Base-by-base conservation (phyloP, 2,888 invertebrate species). In the Pseudoips prasinana region DNA sequence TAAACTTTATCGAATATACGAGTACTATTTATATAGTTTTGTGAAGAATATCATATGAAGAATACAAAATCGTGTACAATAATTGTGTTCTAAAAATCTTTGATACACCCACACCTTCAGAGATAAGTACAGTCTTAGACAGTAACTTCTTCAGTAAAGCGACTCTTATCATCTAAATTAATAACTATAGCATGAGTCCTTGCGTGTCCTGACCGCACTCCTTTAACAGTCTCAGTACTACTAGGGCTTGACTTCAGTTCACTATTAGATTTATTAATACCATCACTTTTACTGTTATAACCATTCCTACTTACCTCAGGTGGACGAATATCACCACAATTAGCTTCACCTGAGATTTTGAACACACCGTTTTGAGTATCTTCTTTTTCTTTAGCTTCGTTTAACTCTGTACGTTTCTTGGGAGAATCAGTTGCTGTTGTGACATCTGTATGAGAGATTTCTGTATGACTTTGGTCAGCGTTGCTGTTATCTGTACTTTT, bases 91-190 rank as follows among this genome's bases (percentile, higher is more conserved):
- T n/a, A n/a, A n/a, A n/a, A n/a, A n/a, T n/a, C 5, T 14, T 14
- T 39, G 42, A 39, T 49, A 45, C 30, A 46, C 20, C 30, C 36
- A 39, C 19, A 28, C 33, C 9, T 18, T 26, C 20, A 48, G 55
- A 48, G 40, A 25, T 73, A 73, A 75, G 70, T 76, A 79, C 76
- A 77, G 73, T 68, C 68, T 73, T 90, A 94, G 58, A 95, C 95
- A 29, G 94, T 94, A 46, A 95, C 94, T 76, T 95, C 95, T 75
- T 95, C 94, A 25, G 94, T 94, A 75, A 94, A 94, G 59, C 94
- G 90, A 73, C 92, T 94, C 65, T 94, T 94, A 77, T 94, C 94
- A 67, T 94, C 94, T 59, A 94, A 82, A 76, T 94, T 94, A 51
- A 95, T 93, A 55, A 94, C 92, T 62, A 94, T 94, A n/a, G 93